Evolutionary conservation across 2,888 invertebrate species (phyloP).

Genomic region (Tetragnatha montana): DNA sequence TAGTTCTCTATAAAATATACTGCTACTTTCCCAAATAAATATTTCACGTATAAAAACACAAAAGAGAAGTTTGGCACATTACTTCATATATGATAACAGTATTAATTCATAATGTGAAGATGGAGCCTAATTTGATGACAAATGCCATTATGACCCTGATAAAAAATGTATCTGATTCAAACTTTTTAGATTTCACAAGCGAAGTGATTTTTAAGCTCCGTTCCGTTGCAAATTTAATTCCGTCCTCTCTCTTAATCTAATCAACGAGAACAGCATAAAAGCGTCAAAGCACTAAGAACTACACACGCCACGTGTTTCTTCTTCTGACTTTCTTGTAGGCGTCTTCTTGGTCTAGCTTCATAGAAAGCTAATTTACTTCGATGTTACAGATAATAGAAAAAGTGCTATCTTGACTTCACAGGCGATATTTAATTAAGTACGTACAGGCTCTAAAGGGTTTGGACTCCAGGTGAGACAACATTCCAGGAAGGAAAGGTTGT

Average conservation of each 20-base stretch:
- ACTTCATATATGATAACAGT: too few species aligned
- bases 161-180: too few species aligned
- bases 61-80: too few species aligned
- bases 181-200: background rate
- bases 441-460: background rate
- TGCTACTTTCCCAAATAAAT: too few species aligned
- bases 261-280: background rate
- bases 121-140: too few species aligned
- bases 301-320: background rate
- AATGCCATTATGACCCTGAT: too few species aligned
- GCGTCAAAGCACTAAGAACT: background rate
- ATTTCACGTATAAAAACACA: too few species aligned
- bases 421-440: slow-evolving; percentile 23
- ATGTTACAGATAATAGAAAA: slow-evolving; percentile 1
- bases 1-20: too few species aligned
- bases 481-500: background rate
- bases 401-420: background rate
- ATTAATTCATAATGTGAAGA: too few species aligned
- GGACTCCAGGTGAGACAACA: background rate
- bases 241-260: background rate
- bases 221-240: background rate
- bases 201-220: background rate
- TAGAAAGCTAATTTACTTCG: slow-evolving; percentile 20
- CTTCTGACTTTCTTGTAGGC: background rate
- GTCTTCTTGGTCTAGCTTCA: background rate